Base-by-base conservation (phyloP, 1,140 invertebrate species). In the Polyergus mexicanus region DNA sequence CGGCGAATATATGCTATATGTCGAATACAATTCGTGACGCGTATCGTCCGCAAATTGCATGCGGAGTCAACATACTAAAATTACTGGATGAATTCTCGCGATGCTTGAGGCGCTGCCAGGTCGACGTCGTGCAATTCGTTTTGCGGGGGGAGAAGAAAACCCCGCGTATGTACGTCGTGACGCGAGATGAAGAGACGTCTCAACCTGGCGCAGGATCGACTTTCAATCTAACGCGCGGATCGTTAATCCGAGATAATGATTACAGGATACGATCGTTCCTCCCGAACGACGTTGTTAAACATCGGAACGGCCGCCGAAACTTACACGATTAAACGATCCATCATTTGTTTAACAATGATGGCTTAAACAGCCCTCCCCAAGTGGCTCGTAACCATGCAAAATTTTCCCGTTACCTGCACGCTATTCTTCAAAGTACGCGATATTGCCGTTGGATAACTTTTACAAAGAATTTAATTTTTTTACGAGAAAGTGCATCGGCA, bases 101-200 rank as follows among this genome's bases (percentile, higher is more conserved):
- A 84, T 84, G 35, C n/a, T 77, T 84, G 81, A 84, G 62, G 1
- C 71, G 7, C 22, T 65, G 81, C 81, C 81, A 84, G 72, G 72
- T 77, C 58, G 71, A 65, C 10, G 56, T 84, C 62, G 72, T 8
- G 38, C 35, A 51, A 77, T 77, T 38, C 22, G 44, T 6, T 3
- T 28, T 28, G 72, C 60, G 28, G 4, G 5, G 5, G 19, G 38
- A 51, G 62, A 71, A 65, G 41, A 41, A 74, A 84, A 35, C 62
- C 16, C 11, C 65, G 10, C 3, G 11, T 25, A 22, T 19, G 35
- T 25, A 22, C 16, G 35, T 7, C 51, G 13, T 25, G 56, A 62
- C 71, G 74, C 38, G 35, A 44, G 56, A 51, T n/a, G 56, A 63
- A n/a, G 56, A 63, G 32, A 19, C n/a, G 54, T 32, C 22, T n/a